These are phyloP conservation scores for Perithous albicinctus DNA, from an alignment of 2,888 invertebrate genomes.

Conservation along the genomic window DNA sequence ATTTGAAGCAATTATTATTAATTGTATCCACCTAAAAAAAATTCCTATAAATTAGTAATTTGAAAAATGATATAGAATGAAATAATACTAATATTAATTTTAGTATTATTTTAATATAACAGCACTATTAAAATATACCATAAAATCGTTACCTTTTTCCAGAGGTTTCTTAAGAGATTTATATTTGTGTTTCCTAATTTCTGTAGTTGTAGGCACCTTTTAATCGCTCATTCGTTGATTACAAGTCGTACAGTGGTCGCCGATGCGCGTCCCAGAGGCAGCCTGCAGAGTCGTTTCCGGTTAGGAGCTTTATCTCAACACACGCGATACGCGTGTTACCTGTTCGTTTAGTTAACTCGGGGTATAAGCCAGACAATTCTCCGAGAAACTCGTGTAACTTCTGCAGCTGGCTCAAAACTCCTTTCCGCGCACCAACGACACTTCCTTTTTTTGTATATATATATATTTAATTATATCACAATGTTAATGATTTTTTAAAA, in stretches of 20 bases:
- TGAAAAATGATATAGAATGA: too few species aligned
- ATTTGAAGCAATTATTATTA: too few species aligned
- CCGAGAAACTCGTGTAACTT: constrained; percentile 9
- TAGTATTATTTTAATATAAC: too few species aligned
- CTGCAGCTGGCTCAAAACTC: constrained; percentile 5
- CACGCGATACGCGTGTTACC: constrained; percentile 65
- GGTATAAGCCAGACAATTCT: background rate
- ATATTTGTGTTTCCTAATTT: background rate
- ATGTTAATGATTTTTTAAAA: constrained; percentile 1
- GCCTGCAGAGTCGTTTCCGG: constrained; percentile 52
- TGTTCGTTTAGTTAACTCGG: constrained; percentile 32
- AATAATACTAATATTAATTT: too few species aligned
- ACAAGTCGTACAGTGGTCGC: background rate
- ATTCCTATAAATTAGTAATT: too few species aligned
- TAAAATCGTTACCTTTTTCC: too few species aligned
- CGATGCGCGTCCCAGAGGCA: constrained; percentile 5
- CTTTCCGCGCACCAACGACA: background rate
- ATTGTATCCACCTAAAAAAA: too few species aligned
- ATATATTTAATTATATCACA: background rate
- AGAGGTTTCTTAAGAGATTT: background rate
- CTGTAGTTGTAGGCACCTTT: background rate
- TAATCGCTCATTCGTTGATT: constrained; percentile 1
- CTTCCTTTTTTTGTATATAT: background rate
- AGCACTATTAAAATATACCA: too few species aligned
- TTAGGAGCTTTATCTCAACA: constrained; percentile 55